Percentiles rank a stretch among this genome's conserved stretches.
These are phyloP conservation scores for Passerculus sandwichensis DNA, from an alignment of 2,797 vertebrate species.

Conservation along the genomic window DNA sequence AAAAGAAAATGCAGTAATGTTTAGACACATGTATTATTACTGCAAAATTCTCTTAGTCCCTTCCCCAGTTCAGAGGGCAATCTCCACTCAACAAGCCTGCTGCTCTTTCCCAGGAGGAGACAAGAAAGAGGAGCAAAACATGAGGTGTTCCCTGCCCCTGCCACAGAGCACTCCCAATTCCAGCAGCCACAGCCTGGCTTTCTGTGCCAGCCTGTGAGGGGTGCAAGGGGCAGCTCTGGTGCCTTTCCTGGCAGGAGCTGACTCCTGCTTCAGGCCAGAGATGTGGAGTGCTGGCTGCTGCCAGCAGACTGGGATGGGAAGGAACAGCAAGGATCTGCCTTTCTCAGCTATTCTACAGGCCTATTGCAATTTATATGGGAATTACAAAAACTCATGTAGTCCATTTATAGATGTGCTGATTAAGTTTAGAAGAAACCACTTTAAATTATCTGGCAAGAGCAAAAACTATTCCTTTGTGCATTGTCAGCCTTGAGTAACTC, in stretches of 20 bases:
- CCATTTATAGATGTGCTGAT: conserved; percentile 13
- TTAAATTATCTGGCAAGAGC: not conserved
- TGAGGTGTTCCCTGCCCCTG: not conserved
- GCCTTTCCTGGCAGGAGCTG: not conserved
- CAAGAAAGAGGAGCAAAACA: not conserved
- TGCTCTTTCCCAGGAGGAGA: not conserved
- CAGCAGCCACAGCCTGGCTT: not conserved
- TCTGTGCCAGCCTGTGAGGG: not conserved
- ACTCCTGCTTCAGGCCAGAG: not conserved
- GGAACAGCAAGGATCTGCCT: not conserved
- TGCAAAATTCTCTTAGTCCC: not conserved
- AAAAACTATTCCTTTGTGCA: not conserved
- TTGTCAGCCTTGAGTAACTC: not conserved
- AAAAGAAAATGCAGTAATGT: not conserved
- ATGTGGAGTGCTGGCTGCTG: not conserved
- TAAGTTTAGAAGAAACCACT: conserved; percentile 4
- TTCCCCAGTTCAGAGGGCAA: not conserved
- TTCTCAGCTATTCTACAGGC: not conserved
- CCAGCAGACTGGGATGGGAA: not conserved
- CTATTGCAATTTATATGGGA: not conserved
- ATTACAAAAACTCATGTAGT: not conserved
- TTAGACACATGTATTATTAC: not conserved
- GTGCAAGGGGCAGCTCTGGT: not conserved
- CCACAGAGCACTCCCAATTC: not conserved
- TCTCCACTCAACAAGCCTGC: not conserved